Base-by-base conservation (phyloP, 2,797 vertebrate species). In the Ctenopoma multispine region DNA sequence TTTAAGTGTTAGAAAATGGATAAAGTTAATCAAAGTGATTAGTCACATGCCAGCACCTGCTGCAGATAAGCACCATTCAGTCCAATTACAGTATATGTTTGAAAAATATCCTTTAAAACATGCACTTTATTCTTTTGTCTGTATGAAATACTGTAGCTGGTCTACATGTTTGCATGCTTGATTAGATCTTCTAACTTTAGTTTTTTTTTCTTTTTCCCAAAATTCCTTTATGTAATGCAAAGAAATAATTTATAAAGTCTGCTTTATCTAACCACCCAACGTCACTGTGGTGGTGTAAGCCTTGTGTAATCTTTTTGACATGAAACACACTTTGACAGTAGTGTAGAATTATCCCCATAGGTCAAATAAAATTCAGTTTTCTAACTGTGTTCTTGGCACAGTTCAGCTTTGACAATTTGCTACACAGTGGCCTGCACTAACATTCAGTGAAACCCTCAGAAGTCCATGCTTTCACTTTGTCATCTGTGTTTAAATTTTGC, bases 241-340 rank as follows among this genome's bases (percentile, higher is more conserved):
- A 74, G 7, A 58, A 38, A 63, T 44, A 18, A 29, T 44, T 54
- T 7, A 20, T 13, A 13, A 27, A 40, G 20, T 7, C 31, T 63
- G 20, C 29, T 62, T 3, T 44, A 18, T 51, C 23, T 64, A 61
- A 41, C 46, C 29, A 50, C 41, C 10, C 31, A 38, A 4, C 69
- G 40, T 36, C 43, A 53, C 18, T 60, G 36, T 17, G 56, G 36
- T 51, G 47, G 13, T 74, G 50, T 67, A 72, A 77, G 51, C 59
- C 51, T 38, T 15, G 23, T 75, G 62, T 63, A 77, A 69, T 82
- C 48, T 59, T 63, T 82, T 72, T 55, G 63, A 79, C 73, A 47
- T 70, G 49, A 65, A 70, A 15, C 36, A 36, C 2, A 0, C 67
- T 66, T 73, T 54, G 13, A 79, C 60, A 80, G 60, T 1, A 1